Evolutionary conservation across 2,797 vertebrate species (phyloP), one percentile per base, ranked within the genome.

Genomic region (Pteropus rufus): DNA sequence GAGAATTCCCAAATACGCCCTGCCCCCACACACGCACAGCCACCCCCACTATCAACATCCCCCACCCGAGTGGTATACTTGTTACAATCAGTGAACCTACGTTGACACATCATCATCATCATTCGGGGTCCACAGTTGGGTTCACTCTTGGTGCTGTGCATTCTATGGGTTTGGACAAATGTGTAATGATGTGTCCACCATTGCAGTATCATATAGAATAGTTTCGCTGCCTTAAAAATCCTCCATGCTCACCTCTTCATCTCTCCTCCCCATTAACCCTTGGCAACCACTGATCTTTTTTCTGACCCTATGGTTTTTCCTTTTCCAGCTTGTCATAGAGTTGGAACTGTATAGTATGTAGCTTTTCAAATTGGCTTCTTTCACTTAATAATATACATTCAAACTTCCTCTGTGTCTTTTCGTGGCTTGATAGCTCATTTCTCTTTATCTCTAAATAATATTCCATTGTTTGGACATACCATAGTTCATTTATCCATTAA

Each of bases 341-440:
- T 65, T 56, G 7, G 39, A 67, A 21, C 62, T 3, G 0, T 39
- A 44, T 0, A 14, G 5, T 23, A 7, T 5, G 0, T 2, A 3
- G 29, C 11, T 83, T 82, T 60, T 18, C 39, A 23, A 8, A 49
- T 2, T 7, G 65, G 4, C 19, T 49, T 65, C 49, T 41, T 56
- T 31, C 26, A 29, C 46, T 29, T 4, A 12, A 23, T 15, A 49
- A 24, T 21, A 2, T 19, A 15, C 14, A 26, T 5, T 64, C 10
- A 16, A 7, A 15, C 0, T 2, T 67, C 44, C 60, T 84, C 44
- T 31, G 0, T 2, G 49, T 29, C 31, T 75, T 65, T 44, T 31
- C 46, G 3, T 23, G 41, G 44, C n/a, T 14, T 52, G 3, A 56
- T 4, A 60, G 46, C 41, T 41, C 64, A 1, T 79, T 70, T 62